Conservation (phyloP, 2,888 invertebrate genomes). For the Nemotelus pantherinus region DNA sequence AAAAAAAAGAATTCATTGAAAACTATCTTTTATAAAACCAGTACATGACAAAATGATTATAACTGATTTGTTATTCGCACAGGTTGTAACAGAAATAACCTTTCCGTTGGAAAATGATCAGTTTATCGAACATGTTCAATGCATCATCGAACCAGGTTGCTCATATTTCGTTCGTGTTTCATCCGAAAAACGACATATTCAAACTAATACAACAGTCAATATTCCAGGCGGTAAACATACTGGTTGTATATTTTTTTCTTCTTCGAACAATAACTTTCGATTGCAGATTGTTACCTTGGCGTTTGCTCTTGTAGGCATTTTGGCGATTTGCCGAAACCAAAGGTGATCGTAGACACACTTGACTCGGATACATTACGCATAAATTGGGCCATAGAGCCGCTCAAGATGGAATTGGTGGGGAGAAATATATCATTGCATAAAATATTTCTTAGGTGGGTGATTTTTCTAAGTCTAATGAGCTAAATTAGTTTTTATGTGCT, state of each 20-base stretch:
- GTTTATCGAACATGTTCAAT: constrained; percentile 58
- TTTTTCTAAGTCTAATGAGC: neutral
- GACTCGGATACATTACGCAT: constrained; percentile 56
- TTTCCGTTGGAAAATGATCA: constrained; percentile 56
- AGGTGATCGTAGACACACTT: constrained; percentile 53
- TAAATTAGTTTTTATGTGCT: too few relatives aligned
- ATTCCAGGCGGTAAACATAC: constrained; percentile 56
- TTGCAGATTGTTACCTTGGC: constrained; percentile 57
- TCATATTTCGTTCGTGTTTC: constrained; percentile 59
- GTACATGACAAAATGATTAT: constrained; percentile 3
- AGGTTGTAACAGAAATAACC: constrained; percentile 45
- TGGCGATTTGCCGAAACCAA: constrained; percentile 55
- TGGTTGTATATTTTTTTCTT: too few relatives aligned
- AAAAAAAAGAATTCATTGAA: neutral
- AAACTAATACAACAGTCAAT: constrained; percentile 51
- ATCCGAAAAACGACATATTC: constrained; percentile 53
- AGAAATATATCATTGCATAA: constrained; percentile 51
- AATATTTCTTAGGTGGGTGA: constrained; percentile 53
- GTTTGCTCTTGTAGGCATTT: constrained; percentile 58
- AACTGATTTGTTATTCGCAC: constrained; percentile 39
- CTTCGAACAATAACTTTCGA: too few relatives aligned
- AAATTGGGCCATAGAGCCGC: constrained; percentile 53
- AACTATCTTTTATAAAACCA: constrained; percentile 33
- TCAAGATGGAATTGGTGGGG: constrained; percentile 52
- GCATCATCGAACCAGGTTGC: constrained; percentile 60